Evolutionary conservation across 2,888 invertebrate species (phyloP).

Genomic region (Stictocephala bisonia): DNA sequence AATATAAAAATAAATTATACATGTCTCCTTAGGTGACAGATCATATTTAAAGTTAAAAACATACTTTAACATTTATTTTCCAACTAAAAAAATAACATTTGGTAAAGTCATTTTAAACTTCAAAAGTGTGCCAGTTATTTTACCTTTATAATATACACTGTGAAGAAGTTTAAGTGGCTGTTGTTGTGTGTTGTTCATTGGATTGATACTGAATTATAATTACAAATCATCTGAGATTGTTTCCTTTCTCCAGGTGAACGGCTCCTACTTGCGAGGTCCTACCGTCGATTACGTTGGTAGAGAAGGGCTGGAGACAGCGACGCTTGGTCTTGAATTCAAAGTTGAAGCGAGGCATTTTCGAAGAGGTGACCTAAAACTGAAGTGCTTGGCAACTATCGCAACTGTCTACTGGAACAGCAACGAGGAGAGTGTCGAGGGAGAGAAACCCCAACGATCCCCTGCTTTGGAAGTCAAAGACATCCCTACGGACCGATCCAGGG

Average conservation of each 20-base stretch:
- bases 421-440: conserved; percentile 89
- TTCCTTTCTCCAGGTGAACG: conserved; percentile 55
- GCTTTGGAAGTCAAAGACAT: conserved; percentile 79
- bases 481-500: conserved; percentile 70
- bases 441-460: conserved; percentile 75
- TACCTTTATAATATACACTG: too few relatives aligned
- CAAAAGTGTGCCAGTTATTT: too few relatives aligned
- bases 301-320: conserved; percentile 80
- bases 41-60: too few relatives aligned
- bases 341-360: conserved; percentile 85
- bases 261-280: conserved; percentile 64
- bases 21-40: too few relatives aligned
- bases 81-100: too few relatives aligned
- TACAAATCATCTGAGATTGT: too few relatives aligned
- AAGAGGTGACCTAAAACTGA: conserved; percentile 86
- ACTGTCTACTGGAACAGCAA: conserved; percentile 89
- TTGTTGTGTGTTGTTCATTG: too few relatives aligned
- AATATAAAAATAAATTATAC: too few relatives aligned
- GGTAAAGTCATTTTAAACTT: too few relatives aligned
- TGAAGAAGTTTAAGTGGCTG: too few relatives aligned
- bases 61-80: too few relatives aligned
- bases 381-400: conserved; percentile 89
- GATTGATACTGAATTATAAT: too few relatives aligned
- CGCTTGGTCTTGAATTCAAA: conserved; percentile 82
- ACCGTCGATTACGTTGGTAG: conserved; percentile 68